A percentile compares a stretch with the other conserved stretches of the same genome.
phyloP scores from a whole-genome alignment of 1,140 invertebrate genomes.

The Zaprionus taronus region DNA sequence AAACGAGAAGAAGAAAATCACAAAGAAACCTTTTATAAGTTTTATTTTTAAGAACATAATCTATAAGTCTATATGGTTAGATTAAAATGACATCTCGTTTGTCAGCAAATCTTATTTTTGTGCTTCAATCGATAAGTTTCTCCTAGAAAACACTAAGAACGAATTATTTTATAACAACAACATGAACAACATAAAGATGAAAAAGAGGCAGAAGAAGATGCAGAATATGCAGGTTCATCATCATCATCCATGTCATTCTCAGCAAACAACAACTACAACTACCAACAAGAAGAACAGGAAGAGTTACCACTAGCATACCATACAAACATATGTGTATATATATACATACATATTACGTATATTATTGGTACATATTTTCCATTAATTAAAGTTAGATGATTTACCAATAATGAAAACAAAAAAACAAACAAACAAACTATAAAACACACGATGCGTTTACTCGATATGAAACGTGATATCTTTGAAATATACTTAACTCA shows the following conservation, averaged over 20 bases:
- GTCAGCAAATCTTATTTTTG: slow-evolving; percentile 75
- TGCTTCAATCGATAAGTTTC: slow-evolving; percentile 78
- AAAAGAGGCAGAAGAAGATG: neutral
- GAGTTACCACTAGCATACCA: slow-evolving; percentile 52
- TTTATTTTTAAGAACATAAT: slow-evolving; percentile 73
- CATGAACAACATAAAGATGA: slow-evolving; percentile 24
- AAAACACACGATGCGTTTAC: slow-evolving; percentile 64
- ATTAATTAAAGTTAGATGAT: slow-evolving; percentile 80
- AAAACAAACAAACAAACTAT: slow-evolving; percentile 33
- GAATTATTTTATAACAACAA: slow-evolving; percentile 65
- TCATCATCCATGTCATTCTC: slow-evolving; percentile 48
- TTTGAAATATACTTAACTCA: slow-evolving; percentile 78
- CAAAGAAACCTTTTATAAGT: slow-evolving; percentile 81
- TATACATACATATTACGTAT: slow-evolving; percentile 48
- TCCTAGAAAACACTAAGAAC: slow-evolving; percentile 58
- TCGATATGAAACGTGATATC: slow-evolving; percentile 72
- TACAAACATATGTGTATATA: slow-evolving; percentile 42
- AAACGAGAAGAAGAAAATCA: slow-evolving; percentile 67
- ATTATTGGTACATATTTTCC: slow-evolving; percentile 69
- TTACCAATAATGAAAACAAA: slow-evolving; percentile 62
- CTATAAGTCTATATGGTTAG: slow-evolving; percentile 69
- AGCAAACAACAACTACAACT: slow-evolving; percentile 21
- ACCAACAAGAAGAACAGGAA: slow-evolving; percentile 8
- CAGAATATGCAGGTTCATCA: slow-evolving; percentile 8
- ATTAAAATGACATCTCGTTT: slow-evolving; percentile 72